Conservation (phyloP, 1,140 invertebrate species). For the Drosophila ercepeae region DNA sequence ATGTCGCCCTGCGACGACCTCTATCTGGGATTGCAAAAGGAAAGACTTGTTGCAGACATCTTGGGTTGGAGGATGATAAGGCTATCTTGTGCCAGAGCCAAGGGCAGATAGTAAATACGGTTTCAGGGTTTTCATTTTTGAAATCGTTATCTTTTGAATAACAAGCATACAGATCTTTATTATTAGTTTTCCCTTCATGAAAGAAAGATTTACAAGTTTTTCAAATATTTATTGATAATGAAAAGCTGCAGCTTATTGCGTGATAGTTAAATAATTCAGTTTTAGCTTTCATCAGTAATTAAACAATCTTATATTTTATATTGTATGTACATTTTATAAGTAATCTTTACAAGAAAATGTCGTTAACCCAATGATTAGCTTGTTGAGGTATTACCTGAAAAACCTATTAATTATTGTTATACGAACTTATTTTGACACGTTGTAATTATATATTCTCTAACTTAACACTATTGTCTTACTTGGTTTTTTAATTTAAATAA, state of each 20-base stretch:
- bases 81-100: slow-evolving; percentile 1
- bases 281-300: neutral
- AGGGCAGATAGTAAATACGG: neutral
- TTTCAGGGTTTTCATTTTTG: neutral
- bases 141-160: neutral
- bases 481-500: neutral
- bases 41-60: neutral
- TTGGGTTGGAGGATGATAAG: slow-evolving; percentile 21
- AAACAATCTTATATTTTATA: neutral
- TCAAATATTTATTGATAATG: neutral
- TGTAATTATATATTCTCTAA: neutral
- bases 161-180: neutral
- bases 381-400: neutral
- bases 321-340: neutral
- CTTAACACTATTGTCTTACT: no score
- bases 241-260: neutral
- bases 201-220: neutral
- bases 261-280: neutral
- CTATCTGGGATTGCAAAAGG: slow-evolving; percentile 50
- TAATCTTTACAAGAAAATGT: no score
- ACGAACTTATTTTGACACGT: neutral
- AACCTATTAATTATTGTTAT: neutral
- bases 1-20: slow-evolving; percentile 17
- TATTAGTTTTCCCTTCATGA: neutral
- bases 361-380: neutral